A percentile compares a stretch with the other conserved stretches of the same genome.
Evolutionary conservation across 2,113 vertebrate genomes (phyloP).

Genomic region (Notechis scutatus): DNA sequence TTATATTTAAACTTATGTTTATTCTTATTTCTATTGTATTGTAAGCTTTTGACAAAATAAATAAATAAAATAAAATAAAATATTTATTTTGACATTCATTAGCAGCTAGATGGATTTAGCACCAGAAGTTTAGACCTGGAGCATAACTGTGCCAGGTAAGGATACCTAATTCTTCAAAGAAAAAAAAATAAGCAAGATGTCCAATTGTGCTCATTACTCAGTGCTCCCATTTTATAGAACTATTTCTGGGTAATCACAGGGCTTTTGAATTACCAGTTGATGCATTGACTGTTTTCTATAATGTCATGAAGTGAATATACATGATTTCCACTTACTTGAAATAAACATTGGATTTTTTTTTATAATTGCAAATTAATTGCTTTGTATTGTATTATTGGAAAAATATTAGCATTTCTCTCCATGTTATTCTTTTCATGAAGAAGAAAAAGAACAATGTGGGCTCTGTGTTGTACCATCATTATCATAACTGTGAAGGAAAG

Average conservation of each 20-base stretch:
- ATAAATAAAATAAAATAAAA: too few species aligned
- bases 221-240: not conserved
- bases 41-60: too few species aligned
- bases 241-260: not conserved
- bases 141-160: not conserved
- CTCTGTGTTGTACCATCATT: not conserved
- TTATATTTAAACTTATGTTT: too few species aligned
- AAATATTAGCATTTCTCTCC: not conserved
- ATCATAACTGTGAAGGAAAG: not conserved
- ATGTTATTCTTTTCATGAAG: not conserved
- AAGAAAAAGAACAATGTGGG: not conserved
- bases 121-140: not conserved
- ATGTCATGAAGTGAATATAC: not conserved
- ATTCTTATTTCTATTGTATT: too few species aligned
- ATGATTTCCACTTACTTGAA: not conserved
- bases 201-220: not conserved
- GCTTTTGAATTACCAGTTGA: not conserved
- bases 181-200: not conserved
- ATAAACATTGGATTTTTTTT: not conserved
- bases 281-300: not conserved
- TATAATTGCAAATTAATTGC: not conserved
- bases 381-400: not conserved
- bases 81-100: not conserved
- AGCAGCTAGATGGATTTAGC: not conserved
- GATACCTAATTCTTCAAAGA: not conserved